Conservation (phyloP, 2,113 vertebrate genomes). For the Silurus meridionalis region DNA sequence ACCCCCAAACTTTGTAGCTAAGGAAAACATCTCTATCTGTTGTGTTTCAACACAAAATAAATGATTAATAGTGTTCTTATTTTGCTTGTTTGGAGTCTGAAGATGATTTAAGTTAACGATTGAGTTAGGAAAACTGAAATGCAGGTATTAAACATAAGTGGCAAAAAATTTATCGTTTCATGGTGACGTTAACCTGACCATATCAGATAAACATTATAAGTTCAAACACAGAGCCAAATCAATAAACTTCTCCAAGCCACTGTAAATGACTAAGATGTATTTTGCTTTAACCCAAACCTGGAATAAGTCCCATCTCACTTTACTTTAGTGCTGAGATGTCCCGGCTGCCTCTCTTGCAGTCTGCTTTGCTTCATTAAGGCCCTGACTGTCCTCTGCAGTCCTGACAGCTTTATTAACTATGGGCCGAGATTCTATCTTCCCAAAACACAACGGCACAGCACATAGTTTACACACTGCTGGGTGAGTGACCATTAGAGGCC, state of each 20-base stretch:
- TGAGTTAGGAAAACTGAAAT: background rate
- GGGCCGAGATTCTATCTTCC: slow-evolving; percentile 14
- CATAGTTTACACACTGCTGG: slow-evolving; percentile 52
- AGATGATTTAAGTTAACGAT: background rate
- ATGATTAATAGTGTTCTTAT: background rate
- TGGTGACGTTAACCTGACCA: background rate
- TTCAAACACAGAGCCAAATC: slow-evolving; percentile 1
- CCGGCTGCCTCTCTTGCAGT: slow-evolving; percentile 28
- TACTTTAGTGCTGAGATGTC: slow-evolving; percentile 5
- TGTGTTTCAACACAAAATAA: background rate
- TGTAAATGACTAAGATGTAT: slow-evolving; percentile 32
- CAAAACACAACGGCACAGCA: slow-evolving; percentile 36
- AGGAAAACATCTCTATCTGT: slow-evolving; percentile 17
- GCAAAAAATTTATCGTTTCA: background rate
- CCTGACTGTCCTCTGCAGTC: slow-evolving; percentile 9
- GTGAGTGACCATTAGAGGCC: slow-evolving; percentile 55
- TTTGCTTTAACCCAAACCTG: slow-evolving; percentile 15
- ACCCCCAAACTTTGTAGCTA: slow-evolving; percentile 33
- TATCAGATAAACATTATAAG: background rate
- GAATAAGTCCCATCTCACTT: slow-evolving; percentile 29
- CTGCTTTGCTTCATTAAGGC: slow-evolving; percentile 28
- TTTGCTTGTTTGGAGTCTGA: background rate
- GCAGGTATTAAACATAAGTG: background rate
- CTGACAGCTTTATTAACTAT: slow-evolving; percentile 23
- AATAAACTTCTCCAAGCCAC: slow-evolving; percentile 18